Evolutionary conservation across 2,797 vertebrate species (phyloP).

Genomic region (Allobates femoralis): DNA sequence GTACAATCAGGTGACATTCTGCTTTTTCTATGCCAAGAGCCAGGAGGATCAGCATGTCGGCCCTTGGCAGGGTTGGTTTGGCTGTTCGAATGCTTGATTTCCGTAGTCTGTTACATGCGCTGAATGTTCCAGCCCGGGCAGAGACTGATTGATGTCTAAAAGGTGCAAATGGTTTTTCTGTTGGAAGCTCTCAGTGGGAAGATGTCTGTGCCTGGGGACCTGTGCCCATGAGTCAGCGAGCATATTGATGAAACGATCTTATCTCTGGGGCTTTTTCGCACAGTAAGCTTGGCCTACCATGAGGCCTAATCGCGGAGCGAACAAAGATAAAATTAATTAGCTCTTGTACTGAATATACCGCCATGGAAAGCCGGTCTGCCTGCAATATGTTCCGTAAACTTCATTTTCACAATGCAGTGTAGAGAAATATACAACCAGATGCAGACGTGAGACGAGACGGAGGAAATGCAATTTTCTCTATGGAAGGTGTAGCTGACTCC

Average conservation of each 20-base stretch:
- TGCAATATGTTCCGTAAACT: conserved; percentile 17
- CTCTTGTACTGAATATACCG: conserved; percentile 11
- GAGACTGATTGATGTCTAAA: conserved; percentile 56
- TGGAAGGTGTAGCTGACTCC: conserved; percentile 3
- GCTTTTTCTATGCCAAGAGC: neutral
- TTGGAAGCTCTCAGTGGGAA: conserved; percentile 51
- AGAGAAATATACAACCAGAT: neutral
- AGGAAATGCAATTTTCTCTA: conserved; percentile 22
- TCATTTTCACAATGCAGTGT: neutral
- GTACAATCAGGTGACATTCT: neutral
- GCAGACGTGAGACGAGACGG: neutral
- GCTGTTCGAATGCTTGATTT: conserved; percentile 33
- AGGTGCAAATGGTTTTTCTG: conserved; percentile 58
- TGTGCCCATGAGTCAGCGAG: conserved; percentile 53
- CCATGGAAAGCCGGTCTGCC: neutral
- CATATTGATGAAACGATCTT: conserved; percentile 54
- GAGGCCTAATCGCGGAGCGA: neutral
- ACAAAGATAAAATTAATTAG: conserved; percentile 46
- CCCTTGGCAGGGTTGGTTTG: conserved; percentile 23
- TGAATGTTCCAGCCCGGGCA: conserved; percentile 45
- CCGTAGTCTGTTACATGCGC: conserved; percentile 31
- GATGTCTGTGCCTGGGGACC: conserved; percentile 53
- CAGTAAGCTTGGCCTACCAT: conserved; percentile 32
- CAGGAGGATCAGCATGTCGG: neutral
- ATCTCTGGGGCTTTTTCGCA: conserved; percentile 46